These are phyloP conservation scores for Oxycera nigricornis DNA, from an alignment of 2,888 invertebrate genomes.

Conservation along the genomic window DNA sequence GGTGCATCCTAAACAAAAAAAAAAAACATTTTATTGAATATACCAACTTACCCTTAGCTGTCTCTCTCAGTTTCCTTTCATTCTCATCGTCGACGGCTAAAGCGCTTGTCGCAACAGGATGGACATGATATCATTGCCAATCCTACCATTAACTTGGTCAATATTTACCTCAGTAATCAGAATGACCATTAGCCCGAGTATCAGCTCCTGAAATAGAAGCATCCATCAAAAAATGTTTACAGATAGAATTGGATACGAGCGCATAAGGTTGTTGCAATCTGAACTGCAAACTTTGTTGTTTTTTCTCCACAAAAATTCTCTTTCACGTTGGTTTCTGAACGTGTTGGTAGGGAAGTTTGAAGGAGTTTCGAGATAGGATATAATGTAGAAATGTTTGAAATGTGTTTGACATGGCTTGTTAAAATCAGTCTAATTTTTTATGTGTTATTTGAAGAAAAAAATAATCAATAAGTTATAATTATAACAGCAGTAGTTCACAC, in stretches of 20 bases:
- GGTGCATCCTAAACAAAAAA: too few species aligned
- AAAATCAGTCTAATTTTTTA: too few species aligned
- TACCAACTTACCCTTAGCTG: too few species aligned
- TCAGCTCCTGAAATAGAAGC: constrained; percentile 21
- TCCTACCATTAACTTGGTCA: constrained; percentile 33
- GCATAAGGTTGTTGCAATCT: constrained; percentile 18
- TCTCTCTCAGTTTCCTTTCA: too few species aligned
- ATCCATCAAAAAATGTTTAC: constrained; percentile 36
- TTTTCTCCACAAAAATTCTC: not conserved
- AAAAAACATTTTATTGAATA: too few species aligned
- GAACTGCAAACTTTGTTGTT: constrained; percentile 13
- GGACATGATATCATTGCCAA: constrained; percentile 2
- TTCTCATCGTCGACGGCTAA: too few species aligned
- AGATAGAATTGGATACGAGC: constrained; percentile 33
- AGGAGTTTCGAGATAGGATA: not conserved
- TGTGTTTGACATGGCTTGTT: too few species aligned
- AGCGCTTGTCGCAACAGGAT: not conserved
- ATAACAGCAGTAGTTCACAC: too few species aligned
- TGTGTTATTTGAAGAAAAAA: too few species aligned
- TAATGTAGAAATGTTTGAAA: not conserved
- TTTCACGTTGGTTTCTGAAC: not conserved
- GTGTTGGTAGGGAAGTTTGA: not conserved
- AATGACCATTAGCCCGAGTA: constrained; percentile 36
- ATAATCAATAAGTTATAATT: too few species aligned
- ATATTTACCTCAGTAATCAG: constrained; percentile 37